Evolutionary conservation across 2,113 vertebrate genomes (phyloP).

Genomic region (Eublepharis macularius): DNA sequence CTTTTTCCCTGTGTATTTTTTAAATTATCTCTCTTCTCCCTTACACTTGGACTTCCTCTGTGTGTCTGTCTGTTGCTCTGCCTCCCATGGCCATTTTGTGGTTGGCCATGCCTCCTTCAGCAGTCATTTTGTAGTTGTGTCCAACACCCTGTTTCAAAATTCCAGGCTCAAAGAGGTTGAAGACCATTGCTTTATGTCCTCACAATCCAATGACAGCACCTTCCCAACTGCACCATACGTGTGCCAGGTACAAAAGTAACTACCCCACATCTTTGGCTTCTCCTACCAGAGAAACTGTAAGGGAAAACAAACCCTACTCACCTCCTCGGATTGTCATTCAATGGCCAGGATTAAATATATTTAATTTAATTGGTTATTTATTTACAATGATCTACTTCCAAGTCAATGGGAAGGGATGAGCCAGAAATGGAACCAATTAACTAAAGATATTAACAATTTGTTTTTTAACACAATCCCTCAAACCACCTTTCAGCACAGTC

Average conservation of each 20-base stretch:
- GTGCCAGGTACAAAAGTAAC: background rate
- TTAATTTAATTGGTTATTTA: background rate
- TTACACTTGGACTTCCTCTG: no score
- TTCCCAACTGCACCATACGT: background rate
- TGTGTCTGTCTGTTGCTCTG: no score
- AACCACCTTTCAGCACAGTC: background rate
- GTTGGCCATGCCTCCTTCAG: no score
- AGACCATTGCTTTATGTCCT: no score
- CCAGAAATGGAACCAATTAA: accelerated
- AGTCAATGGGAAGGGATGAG: accelerated
- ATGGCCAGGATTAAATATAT: background rate
- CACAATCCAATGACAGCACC: background rate
- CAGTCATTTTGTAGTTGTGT: no score
- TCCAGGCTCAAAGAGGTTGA: no score
- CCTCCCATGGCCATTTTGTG: no score
- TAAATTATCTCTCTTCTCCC: no score
- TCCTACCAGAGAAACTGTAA: background rate
- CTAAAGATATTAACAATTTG: accelerated
- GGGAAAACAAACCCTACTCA: no score
- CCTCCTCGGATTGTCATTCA: background rate
- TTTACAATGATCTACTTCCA: background rate
- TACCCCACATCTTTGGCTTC: background rate
- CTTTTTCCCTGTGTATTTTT: no score
- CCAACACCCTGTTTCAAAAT: no score
- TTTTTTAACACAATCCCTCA: background rate